A percentile compares a stretch with the other conserved stretches of the same genome.
These are phyloP conservation scores for Eurytoma californica DNA, from an alignment of 2,888 invertebrate genomes.

Conservation along the genomic window DNA sequence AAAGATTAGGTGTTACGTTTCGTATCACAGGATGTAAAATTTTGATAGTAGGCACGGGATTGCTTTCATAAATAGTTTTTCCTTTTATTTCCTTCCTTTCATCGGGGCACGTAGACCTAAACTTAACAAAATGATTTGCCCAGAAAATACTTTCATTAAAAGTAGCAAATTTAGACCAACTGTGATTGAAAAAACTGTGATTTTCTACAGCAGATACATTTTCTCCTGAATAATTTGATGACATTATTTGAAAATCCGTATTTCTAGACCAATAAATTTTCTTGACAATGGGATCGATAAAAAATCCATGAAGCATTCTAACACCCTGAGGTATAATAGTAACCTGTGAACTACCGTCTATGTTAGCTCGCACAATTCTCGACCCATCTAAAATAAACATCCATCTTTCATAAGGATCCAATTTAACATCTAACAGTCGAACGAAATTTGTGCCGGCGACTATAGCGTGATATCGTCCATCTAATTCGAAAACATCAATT, in stretches of 20 bases:
- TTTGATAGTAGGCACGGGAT: slow-evolving; percentile 40
- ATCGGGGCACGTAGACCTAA: slow-evolving; percentile 1
- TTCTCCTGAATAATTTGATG: slow-evolving; percentile 35
- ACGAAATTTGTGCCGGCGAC: slow-evolving; percentile 20
- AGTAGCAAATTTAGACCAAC: slow-evolving; percentile 38
- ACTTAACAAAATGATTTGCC: slow-evolving; percentile 19
- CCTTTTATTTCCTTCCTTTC: not conserved
- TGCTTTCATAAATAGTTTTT: slow-evolving; percentile 35
- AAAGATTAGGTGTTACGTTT: not conserved
- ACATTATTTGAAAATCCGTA: slow-evolving; percentile 21
- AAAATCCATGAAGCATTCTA: slow-evolving; percentile 30
- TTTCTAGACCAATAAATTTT: slow-evolving; percentile 38
- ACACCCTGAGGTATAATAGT: not conserved
- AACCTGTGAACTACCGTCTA: slow-evolving; percentile 34
- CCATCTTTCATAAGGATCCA: slow-evolving; percentile 36
- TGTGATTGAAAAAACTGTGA: not conserved
- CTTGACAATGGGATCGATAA: slow-evolving; percentile 8
- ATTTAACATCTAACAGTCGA: slow-evolving; percentile 30
- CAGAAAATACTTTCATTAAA: slow-evolving; percentile 30
- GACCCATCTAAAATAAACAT: slow-evolving; percentile 49
- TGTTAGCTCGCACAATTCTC: slow-evolving; percentile 36
- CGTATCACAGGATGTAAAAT: not conserved
- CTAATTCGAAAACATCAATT: slow-evolving; percentile 44
- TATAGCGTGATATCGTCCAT: slow-evolving; percentile 25
- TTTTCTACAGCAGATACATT: slow-evolving; percentile 1